Conservation (phyloP, 2,888 invertebrate species). For the Mythimna lalbum region DNA sequence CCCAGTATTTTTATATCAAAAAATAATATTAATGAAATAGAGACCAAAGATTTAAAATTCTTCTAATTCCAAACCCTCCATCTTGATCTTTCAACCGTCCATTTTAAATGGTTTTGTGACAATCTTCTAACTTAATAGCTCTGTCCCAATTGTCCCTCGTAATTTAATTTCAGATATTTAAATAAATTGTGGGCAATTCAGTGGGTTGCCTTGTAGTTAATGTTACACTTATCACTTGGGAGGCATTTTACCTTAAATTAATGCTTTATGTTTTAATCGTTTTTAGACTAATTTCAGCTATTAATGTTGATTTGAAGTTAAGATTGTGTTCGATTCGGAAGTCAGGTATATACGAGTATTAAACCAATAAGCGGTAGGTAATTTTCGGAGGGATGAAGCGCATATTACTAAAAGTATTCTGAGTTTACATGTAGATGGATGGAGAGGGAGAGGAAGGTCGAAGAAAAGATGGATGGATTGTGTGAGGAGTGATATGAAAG, state of each 20-base stretch:
- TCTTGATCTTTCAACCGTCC: constrained; percentile 35
- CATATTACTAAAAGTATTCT: too few relatives aligned
- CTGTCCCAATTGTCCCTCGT: constrained; percentile 62
- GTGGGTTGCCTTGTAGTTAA: constrained; percentile 61
- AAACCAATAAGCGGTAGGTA: too few relatives aligned
- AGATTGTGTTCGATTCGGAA: background rate
- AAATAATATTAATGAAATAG: constrained; percentile 1
- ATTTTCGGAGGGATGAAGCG: too few relatives aligned
- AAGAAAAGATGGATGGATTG: too few relatives aligned
- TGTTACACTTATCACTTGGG: constrained; percentile 52
- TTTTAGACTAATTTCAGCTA: constrained; percentile 31
- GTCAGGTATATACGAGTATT: background rate
- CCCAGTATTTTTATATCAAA: background rate
- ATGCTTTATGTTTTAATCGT: constrained; percentile 49
- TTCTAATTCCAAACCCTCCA: constrained; percentile 28
- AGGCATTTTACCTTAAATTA: constrained; percentile 35
- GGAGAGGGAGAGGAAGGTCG: too few relatives aligned
- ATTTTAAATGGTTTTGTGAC: constrained; percentile 62
- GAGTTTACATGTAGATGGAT: too few relatives aligned
- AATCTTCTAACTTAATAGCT: constrained; percentile 67
- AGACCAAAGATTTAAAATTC: constrained; percentile 12
- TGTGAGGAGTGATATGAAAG: too few relatives aligned
- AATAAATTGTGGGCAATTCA: constrained; percentile 67
- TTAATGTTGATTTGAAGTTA: constrained; percentile 24
- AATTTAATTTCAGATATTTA: constrained; percentile 69